Evolutionary conservation across 2,797 vertebrate genomes (phyloP), one percentile per base, ranked within the genome.

Genomic region (Tolypeutes matacus): DNA sequence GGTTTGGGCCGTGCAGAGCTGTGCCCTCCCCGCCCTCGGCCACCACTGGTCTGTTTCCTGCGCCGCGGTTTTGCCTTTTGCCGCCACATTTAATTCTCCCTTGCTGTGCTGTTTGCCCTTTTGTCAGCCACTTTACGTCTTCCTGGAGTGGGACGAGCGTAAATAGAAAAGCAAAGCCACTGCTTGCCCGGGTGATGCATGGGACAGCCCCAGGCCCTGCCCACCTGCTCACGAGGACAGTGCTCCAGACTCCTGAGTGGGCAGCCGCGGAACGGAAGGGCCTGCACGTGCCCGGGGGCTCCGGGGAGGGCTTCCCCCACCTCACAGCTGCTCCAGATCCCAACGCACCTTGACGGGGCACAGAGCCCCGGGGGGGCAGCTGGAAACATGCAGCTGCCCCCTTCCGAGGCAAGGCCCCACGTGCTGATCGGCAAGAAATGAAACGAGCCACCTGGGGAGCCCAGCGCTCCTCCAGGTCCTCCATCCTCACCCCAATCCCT

Each of bases 211-310:
- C 49, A 2, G 70, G 23, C 14, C 42, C 7, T n/a, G n/a, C n/a
- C n/a, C n/a, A n/a, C 12, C 13, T 21, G 58, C 20, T 34, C 12
- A 6, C 77, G 56, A 14, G 53, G 10, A n/a, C 2, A 25, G 11
- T 7, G 0, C 34, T 13, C 23, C 14, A 34, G 62, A 39, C n/a
- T 0, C 5, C 0, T 0, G 14, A 10, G 53, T 56, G 7, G 14
- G 27, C 46, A 21, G 25, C 18, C 0, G 5, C 20, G 0, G 1
- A 1, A 1, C 20, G 62, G 15, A 20, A 17, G 62, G 42, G 53
- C 27, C 62, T 6, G 4, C 4, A 8, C 46, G 42, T 14, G 58
- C 39, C 62, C 34, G 18, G 12, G 31, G 58, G 7, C 46, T 21
- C 78, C 0, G 0, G 11, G 13, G 36, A 11, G 36, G 13, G 34